Percentiles rank a stretch among this genome's conserved stretches.
These are phyloP conservation scores for Drosophila cognata DNA, from an alignment of 2,888 invertebrate species.

Conservation along the genomic window DNA sequence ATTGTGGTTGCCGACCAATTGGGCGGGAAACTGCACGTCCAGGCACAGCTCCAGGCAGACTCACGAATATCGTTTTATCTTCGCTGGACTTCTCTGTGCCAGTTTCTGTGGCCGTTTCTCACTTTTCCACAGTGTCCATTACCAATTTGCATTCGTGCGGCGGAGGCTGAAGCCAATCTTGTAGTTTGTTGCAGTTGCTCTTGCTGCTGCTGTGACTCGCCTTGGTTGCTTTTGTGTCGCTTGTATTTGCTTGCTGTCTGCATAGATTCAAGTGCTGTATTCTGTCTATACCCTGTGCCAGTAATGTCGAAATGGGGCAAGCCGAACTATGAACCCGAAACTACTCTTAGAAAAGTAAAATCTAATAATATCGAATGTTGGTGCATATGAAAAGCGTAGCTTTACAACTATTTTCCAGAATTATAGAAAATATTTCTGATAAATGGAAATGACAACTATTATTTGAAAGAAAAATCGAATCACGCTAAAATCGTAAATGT, in stretches of 20 bases:
- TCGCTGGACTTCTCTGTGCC: constrained; percentile 49
- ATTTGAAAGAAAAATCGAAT: not conserved
- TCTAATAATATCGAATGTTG: not conserved
- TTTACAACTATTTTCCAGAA: not conserved
- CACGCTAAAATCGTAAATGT: no score
- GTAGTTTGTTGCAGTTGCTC: not conserved
- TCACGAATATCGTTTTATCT: constrained; percentile 66
- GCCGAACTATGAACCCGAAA: not conserved
- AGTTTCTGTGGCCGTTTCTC: constrained; percentile 50
- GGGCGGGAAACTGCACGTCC: constrained; percentile 52
- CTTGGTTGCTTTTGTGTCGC: constrained; percentile 31
- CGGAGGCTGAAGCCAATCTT: not conserved
- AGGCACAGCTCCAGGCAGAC: constrained; percentile 54
- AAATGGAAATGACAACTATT: not conserved
- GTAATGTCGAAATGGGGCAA: not conserved
- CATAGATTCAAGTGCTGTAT: constrained; percentile 15
- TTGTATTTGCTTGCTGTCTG: constrained; percentile 9
- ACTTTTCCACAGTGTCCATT: constrained; percentile 34
- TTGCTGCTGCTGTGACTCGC: constrained; percentile 16
- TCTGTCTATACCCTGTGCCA: constrained; percentile 11
- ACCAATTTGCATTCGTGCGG: constrained; percentile 64
- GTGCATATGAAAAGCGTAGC: not conserved
- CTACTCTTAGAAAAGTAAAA: not conserved
- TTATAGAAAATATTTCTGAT: not conserved
- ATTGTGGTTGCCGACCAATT: constrained; percentile 56